Percentiles rank a stretch among this genome's conserved stretches.
These are phyloP conservation scores for Eumeta japonica DNA, from an alignment of 1,140 invertebrate genomes.

Conservation along the genomic window DNA sequence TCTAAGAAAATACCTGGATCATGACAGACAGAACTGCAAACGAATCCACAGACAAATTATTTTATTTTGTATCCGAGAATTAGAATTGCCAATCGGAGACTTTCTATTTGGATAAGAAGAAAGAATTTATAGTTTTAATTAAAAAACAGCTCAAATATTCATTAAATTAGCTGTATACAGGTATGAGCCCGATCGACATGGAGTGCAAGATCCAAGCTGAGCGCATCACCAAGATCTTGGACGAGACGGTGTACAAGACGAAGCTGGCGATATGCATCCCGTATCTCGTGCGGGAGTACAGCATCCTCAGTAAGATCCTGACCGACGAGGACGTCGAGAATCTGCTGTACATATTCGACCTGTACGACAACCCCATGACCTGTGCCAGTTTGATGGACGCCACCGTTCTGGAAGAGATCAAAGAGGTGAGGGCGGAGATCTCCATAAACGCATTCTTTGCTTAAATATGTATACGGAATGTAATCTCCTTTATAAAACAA, in stretches of 20 bases:
- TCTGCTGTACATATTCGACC: slow-evolving; percentile 42
- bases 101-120: too few relatives aligned
- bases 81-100: too few relatives aligned
- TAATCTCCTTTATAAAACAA: not conserved
- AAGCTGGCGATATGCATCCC: slow-evolving; percentile 42
- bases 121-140: too few relatives aligned
- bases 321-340: slow-evolving; percentile 38
- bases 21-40: too few relatives aligned
- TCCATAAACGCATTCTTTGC: not conserved
- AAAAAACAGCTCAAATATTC: too few relatives aligned
- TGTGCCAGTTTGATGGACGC: slow-evolving; percentile 38
- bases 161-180: slow-evolving; percentile 14
- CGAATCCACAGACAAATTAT: too few relatives aligned
- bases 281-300: slow-evolving; percentile 35
- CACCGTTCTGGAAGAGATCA: slow-evolving; percentile 41
- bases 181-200: slow-evolving; percentile 43
- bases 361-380: slow-evolving; percentile 43
- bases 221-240: slow-evolving; percentile 46
- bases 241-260: slow-evolving; percentile 43
- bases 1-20: too few relatives aligned
- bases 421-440: slow-evolving; percentile 18
- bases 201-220: slow-evolving; percentile 53
- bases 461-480: not conserved
- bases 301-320: slow-evolving; percentile 27
- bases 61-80: too few relatives aligned